These are phyloP conservation scores for Drosophila funebris DNA, from an alignment of 1,140 invertebrate species.

Conservation along the genomic window DNA sequence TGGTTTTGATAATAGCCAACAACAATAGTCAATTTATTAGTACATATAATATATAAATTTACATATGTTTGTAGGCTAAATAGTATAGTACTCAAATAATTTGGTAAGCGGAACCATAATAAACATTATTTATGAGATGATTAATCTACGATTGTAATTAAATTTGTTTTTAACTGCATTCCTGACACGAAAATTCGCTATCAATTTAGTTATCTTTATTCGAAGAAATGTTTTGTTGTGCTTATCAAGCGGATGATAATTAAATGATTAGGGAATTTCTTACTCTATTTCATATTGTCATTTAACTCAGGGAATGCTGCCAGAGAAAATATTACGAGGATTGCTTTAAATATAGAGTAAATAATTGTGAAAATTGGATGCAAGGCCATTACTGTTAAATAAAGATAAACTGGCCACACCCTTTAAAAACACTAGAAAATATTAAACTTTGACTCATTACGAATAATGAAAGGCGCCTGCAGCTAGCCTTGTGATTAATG, in stretches of 20 bases:
- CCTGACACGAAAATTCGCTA: no score
- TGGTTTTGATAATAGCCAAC: no score
- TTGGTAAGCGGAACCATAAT: no score
- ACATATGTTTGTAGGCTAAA: no score
- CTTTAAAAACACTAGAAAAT: constrained; percentile 13
- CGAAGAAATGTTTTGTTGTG: neutral
- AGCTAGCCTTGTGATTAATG: constrained; percentile 20
- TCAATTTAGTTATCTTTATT: no score
- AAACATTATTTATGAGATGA: no score
- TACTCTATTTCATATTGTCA: constrained; percentile 5
- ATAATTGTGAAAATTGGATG: neutral
- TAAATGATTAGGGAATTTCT: no score
- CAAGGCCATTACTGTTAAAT: constrained; percentile 9
- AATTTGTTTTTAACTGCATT: no score
- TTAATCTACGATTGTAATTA: no score
- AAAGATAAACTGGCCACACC: constrained; percentile 7
- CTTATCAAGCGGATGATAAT: neutral
- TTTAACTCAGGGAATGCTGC: neutral
- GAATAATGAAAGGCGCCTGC: neutral
- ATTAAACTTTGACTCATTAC: neutral
- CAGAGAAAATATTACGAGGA: neutral
- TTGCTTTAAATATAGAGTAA: constrained; percentile 1
- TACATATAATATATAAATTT: no score
- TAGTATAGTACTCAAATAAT: no score
- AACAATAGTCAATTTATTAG: no score